Evolutionary conservation across 2,113 vertebrate genomes (phyloP).

Genomic region (Argyrosomus japonicus): DNA sequence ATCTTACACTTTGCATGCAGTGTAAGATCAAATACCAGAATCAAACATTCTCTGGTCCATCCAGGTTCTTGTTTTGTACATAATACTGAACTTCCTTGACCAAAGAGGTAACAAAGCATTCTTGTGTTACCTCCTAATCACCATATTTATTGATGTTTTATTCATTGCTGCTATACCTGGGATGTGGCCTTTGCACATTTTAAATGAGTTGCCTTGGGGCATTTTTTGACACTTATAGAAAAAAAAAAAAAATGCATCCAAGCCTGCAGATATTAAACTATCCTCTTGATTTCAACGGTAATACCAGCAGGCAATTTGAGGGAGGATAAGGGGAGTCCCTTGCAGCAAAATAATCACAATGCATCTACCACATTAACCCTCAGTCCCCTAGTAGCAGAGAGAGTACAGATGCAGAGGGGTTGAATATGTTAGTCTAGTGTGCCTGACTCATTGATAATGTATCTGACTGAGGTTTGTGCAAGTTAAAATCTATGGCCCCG

Average conservation of each 20-base stretch:
- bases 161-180: slow-evolving; percentile 65
- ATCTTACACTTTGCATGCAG: too few species aligned
- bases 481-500: too few species aligned
- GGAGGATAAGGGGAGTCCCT: too few species aligned
- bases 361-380: too few species aligned
- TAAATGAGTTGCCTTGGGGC: slow-evolving; percentile 53
- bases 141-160: slow-evolving; percentile 72
- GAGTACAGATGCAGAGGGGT: too few species aligned
- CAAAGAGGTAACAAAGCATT: slow-evolving; percentile 33
- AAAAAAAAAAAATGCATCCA: slow-evolving; percentile 24
- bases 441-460: too few species aligned
- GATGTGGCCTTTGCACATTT: slow-evolving; percentile 58
- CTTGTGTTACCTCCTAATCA: slow-evolving; percentile 52
- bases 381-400: too few species aligned
- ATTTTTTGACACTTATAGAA: slow-evolving; percentile 48
- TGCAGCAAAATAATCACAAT: too few species aligned
- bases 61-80: neutral
- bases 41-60: slow-evolving; percentile 24
- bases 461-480: too few species aligned
- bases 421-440: too few species aligned
- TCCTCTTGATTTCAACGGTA: neutral
- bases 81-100: slow-evolving; percentile 26
- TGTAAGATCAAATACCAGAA: slow-evolving; percentile 41
- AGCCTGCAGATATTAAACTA: slow-evolving; percentile 39
- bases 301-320: neutral